Percentiles rank a stretch among this genome's conserved stretches.
Evolutionary conservation across 2,113 vertebrate genomes (phyloP).

Genomic region (Hydrolagus affinis): DNA sequence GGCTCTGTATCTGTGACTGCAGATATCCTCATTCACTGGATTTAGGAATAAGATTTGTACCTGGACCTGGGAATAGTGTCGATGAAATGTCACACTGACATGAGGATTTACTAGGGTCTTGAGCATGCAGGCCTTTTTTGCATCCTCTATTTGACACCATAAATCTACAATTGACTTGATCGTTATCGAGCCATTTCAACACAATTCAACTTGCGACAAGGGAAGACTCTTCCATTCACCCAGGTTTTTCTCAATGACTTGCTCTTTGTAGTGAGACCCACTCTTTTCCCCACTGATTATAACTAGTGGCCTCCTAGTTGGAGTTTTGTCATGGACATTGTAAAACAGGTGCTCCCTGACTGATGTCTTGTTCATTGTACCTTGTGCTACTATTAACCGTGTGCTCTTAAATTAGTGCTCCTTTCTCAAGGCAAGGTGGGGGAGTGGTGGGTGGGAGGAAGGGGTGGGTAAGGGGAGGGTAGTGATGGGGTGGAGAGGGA

Average conservation of each 20-base stretch:
- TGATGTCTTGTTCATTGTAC: constrained; percentile 22
- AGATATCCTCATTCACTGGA: not conserved
- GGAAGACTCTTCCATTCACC: not conserved
- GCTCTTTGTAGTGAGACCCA: not conserved
- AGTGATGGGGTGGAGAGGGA: not conserved
- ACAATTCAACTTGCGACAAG: too few relatives aligned
- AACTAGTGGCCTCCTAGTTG: too few relatives aligned
- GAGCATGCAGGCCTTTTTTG: not conserved
- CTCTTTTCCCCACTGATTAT: not conserved
- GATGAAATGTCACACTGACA: not conserved
- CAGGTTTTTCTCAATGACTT: not conserved
- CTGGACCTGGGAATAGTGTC: not conserved
- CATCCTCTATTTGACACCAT: too few relatives aligned
- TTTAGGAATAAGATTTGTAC: not conserved
- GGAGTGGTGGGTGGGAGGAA: too few relatives aligned
- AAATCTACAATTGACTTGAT: too few relatives aligned
- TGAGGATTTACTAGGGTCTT: too few relatives aligned
- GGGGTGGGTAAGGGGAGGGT: not conserved
- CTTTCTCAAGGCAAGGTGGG: not conserved
- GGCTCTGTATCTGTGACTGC: not conserved
- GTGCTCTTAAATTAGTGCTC: constrained; percentile 11
- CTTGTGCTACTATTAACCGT: not conserved
- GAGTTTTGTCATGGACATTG: not conserved
- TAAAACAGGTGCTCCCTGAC: constrained; percentile 11
- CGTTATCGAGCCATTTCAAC: not conserved